Conservation (phyloP, 37 sponge, comb jelly and placozoan genomes). For the Halichondria panicea region DNA sequence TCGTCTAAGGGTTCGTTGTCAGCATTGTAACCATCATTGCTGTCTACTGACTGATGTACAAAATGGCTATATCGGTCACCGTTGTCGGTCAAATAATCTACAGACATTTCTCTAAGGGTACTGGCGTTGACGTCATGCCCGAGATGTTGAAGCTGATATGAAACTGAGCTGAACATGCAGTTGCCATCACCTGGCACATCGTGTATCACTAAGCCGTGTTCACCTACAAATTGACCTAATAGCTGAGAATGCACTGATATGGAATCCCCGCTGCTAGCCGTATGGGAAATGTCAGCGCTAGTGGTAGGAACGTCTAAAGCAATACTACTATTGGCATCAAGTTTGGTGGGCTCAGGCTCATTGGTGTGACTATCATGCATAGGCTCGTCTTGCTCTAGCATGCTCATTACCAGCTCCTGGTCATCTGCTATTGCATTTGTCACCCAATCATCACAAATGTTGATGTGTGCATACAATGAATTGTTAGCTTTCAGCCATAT, state of each 20-base stretch:
- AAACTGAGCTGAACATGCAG: conserved; percentile 28
- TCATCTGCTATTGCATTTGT: neutral
- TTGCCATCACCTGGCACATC: conserved; percentile 26
- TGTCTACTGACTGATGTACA: conserved; percentile 10
- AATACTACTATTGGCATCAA: too few relatives aligned
- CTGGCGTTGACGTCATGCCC: neutral
- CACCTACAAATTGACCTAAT: too few relatives aligned
- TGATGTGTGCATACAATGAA: neutral
- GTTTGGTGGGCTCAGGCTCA: too few relatives aligned
- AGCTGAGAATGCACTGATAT: too few relatives aligned
- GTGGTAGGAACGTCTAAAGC: neutral
- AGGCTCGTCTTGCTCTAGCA: too few relatives aligned
- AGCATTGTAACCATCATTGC: conserved; percentile 6
- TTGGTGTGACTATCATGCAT: too few relatives aligned
- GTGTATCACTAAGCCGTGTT: neutral
- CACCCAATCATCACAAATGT: conserved; percentile 8
- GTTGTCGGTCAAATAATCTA: neutral
- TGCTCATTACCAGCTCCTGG: neutral
- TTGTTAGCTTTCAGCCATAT: neutral
- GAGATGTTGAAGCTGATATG: conserved; percentile 28
- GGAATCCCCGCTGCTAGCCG: too few relatives aligned
- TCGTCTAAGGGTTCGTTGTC: conserved; percentile 26
- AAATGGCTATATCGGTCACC: conserved; percentile 8
- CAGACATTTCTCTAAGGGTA: neutral
- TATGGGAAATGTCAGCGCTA: neutral